These are phyloP conservation scores for Panagrolaimus sp. DNA, from an alignment of 1,140 invertebrate species.

Conservation along the genomic window DNA sequence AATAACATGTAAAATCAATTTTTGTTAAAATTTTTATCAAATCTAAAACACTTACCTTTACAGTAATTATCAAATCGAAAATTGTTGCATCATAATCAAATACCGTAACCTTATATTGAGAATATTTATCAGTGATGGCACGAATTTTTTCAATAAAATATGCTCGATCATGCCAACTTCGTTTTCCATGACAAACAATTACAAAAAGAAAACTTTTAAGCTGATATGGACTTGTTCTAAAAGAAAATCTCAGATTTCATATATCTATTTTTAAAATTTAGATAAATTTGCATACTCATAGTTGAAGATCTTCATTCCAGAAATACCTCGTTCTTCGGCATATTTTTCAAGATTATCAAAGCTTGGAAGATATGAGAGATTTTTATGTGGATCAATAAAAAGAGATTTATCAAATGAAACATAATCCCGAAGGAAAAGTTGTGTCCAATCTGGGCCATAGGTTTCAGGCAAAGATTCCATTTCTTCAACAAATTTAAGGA, in stretches of 20 bases:
- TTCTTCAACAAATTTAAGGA: constrained; percentile 31
- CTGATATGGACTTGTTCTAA: too few relatives aligned
- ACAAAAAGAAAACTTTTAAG: constrained; percentile 41
- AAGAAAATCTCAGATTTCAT: too few relatives aligned
- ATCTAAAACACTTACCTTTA: constrained; percentile 36
- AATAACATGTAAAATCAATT: background rate
- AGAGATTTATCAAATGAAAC: too few relatives aligned
- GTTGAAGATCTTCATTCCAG: too few relatives aligned
- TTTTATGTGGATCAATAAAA: too few relatives aligned
- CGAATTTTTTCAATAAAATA: constrained; percentile 38
- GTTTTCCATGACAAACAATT: constrained; percentile 31
- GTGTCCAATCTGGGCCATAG: constrained; percentile 18
- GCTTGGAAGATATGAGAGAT: too few relatives aligned
- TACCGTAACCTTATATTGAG: constrained; percentile 38
- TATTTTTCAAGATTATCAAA: too few relatives aligned
- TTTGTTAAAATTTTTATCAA: background rate
- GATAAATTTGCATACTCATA: too few relatives aligned
- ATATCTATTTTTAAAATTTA: too few relatives aligned
- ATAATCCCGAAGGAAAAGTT: constrained; percentile 20
- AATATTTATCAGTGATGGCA: constrained; percentile 35
- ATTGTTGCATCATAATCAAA: constrained; percentile 48
- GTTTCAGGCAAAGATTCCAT: constrained; percentile 31
- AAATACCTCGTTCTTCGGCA: too few relatives aligned
- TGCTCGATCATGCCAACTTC: constrained; percentile 40
- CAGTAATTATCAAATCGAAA: constrained; percentile 44